Evolutionary conservation across 1,140 invertebrate genomes (phyloP).

Genomic region (Tribolium madens): DNA sequence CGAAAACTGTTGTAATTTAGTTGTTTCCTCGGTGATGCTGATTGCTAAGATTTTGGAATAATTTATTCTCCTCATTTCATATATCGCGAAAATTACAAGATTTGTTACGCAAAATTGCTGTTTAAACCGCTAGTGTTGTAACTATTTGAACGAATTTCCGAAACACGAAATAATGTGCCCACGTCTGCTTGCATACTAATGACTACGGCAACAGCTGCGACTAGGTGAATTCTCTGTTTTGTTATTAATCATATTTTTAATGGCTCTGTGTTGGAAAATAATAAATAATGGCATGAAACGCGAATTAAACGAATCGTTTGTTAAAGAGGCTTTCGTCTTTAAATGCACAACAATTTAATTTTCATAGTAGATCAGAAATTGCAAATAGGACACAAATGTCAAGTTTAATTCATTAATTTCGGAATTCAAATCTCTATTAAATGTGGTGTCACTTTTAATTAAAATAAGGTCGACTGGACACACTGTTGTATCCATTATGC

Average conservation of each 20-base stretch:
- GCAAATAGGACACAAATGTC: too few species aligned
- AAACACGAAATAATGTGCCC: slow-evolving; percentile 22
- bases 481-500: too few species aligned
- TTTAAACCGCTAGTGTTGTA: not conserved
- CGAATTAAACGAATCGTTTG: not conserved
- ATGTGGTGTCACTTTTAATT: too few species aligned
- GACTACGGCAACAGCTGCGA: slow-evolving; percentile 18
- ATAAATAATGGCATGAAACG: slow-evolving; percentile 2
- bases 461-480: too few species aligned
- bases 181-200: slow-evolving; percentile 35
- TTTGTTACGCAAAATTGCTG: not conserved
- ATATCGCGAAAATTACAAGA: slow-evolving; percentile 16
- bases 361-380: too few species aligned
- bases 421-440: too few species aligned
- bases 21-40: slow-evolving; percentile 11
- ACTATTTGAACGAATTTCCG: slow-evolving; percentile 27
- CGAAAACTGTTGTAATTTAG: slow-evolving; percentile 28
- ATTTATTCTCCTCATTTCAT: slow-evolving; percentile 16
- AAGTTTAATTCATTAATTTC: too few species aligned
- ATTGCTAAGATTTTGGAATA: slow-evolving; percentile 34
- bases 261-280: not conserved
- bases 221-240: not conserved
- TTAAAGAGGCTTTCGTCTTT: not conserved
- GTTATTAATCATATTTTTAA: slow-evolving; percentile 31
- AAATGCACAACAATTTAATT: too few species aligned